phyloP scores from a whole-genome alignment of 2,888 invertebrate species.

The Laothoe populi region DNA sequence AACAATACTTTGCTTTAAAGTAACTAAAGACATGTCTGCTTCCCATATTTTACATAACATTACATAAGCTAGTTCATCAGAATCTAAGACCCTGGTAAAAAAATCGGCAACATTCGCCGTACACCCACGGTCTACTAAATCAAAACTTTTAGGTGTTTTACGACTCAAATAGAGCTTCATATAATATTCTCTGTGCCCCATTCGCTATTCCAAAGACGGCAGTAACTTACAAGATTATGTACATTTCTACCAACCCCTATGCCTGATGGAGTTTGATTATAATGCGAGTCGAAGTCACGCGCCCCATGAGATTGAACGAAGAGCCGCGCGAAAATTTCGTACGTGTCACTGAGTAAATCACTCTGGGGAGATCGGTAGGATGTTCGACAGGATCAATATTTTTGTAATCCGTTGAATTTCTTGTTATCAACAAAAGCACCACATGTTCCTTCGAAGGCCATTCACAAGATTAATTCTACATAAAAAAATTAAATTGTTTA shows the following conservation, averaged over 20 bases:
- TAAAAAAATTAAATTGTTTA: too few species aligned
- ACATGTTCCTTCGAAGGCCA: too few species aligned
- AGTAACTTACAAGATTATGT: background rate
- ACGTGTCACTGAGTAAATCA: conserved; percentile 11
- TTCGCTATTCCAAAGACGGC: background rate
- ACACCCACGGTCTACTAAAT: too few species aligned
- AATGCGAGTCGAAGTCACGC: conserved; percentile 6
- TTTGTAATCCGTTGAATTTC: too few species aligned
- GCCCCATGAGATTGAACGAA: conserved; percentile 1
- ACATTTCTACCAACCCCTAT: background rate
- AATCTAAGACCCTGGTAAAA: too few species aligned
- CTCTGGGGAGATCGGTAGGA: background rate
- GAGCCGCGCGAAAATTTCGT: background rate
- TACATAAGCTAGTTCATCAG: too few species aligned
- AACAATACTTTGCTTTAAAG: too few species aligned
- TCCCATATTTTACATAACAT: too few species aligned
- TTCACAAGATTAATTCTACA: too few species aligned
- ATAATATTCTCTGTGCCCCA: background rate
- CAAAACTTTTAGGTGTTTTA: background rate
- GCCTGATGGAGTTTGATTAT: conserved; percentile 1
- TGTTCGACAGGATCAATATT: background rate
- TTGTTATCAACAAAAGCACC: background rate
- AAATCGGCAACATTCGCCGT: too few species aligned
- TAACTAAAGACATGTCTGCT: too few species aligned
- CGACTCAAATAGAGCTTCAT: background rate